Conservation (phyloP, 2,113 vertebrate species). For the Sapajus apella region DNA sequence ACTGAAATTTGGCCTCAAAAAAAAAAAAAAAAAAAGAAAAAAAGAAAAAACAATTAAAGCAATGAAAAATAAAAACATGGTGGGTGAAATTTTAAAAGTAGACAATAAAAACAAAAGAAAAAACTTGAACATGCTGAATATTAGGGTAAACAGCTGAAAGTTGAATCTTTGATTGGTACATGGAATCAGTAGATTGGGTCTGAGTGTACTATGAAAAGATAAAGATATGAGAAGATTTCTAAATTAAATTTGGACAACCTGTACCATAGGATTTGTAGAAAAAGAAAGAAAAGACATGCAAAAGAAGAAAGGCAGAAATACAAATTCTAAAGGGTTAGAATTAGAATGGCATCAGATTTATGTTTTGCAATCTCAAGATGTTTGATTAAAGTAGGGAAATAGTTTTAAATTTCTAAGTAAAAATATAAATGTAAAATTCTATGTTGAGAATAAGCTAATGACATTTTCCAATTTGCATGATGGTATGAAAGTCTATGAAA, state of each 20-base stretch:
- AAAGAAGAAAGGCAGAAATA: neutral
- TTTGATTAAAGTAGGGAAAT: neutral
- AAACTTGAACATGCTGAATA: neutral
- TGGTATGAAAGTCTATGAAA: neutral
- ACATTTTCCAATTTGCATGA: neutral
- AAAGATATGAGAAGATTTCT: neutral
- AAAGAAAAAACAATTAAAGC: neutral
- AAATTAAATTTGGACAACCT: neutral
- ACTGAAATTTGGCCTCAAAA: no score
- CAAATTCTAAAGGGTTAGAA: neutral
- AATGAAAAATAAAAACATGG: neutral
- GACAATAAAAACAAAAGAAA: neutral
- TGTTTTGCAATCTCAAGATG: neutral
- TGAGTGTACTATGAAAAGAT: neutral
- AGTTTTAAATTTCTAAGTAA: slow-evolving; percentile 12
- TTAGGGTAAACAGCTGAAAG: neutral
- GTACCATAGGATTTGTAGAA: neutral
- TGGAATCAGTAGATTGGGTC: neutral
- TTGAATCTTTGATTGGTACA: neutral
- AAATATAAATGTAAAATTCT: neutral
- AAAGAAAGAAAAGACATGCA: neutral
- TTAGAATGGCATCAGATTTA: neutral
- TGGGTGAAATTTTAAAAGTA: neutral
- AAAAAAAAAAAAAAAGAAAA: no score
- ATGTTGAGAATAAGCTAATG: neutral